Percentiles rank a stretch among this genome's conserved stretches.
phyloP scores from a whole-genome alignment of 1,140 invertebrate species.

The Archegozetes longisetosus region DNA sequence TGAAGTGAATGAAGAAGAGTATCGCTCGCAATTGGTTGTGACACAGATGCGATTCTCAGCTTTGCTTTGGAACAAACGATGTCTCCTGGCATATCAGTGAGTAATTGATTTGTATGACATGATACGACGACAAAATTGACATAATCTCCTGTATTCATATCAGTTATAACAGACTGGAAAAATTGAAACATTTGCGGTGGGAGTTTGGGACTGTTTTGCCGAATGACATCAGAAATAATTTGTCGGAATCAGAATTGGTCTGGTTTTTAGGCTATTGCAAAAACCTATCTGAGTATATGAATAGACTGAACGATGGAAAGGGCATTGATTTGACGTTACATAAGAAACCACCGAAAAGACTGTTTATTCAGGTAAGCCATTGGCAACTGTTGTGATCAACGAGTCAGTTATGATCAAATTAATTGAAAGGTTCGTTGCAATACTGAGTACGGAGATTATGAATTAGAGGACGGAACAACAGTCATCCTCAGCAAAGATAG shows the following conservation, averaged over 20 bases:
- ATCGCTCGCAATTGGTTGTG: slow-evolving; percentile 34
- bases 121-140: neutral
- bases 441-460: slow-evolving; percentile 78
- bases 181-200: slow-evolving; percentile 70
- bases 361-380: slow-evolving; percentile 60
- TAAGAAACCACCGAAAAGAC: slow-evolving; percentile 72
- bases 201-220: slow-evolving; percentile 81
- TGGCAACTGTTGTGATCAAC: neutral
- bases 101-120: neutral
- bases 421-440: slow-evolving; percentile 56
- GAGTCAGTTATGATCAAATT: neutral
- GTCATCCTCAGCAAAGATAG: slow-evolving; percentile 79
- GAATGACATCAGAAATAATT: slow-evolving; percentile 55
- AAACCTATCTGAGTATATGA: slow-evolving; percentile 74
- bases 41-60: slow-evolving; percentile 65
- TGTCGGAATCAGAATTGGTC: slow-evolving; percentile 60
- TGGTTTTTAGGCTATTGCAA: slow-evolving; percentile 81
- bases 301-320: slow-evolving; percentile 51
- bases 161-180: slow-evolving; percentile 55
- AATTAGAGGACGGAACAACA: slow-evolving; percentile 76
- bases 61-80: slow-evolving; percentile 72
- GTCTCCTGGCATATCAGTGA: slow-evolving; percentile 68
- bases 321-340: slow-evolving; percentile 75
- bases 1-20: slow-evolving; percentile 24
- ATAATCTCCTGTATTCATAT: slow-evolving; percentile 17